These are phyloP conservation scores for Brenthis ino DNA, from an alignment of 2,888 invertebrate species.

Conservation along the genomic window DNA sequence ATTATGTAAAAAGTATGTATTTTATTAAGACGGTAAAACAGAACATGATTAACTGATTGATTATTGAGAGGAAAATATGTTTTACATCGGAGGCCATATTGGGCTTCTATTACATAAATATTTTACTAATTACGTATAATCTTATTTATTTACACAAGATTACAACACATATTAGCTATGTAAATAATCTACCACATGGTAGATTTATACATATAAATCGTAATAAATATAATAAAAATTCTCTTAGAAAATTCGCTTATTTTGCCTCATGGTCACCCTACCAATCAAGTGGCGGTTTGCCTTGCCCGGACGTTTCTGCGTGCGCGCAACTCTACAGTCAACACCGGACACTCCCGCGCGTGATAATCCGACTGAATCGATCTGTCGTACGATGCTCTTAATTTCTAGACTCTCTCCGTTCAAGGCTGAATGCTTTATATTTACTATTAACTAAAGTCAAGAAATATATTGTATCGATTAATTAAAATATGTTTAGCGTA, in stretches of 20 bases:
- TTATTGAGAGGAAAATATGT: too few species aligned
- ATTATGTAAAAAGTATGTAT: too few species aligned
- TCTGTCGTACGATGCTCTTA: slow-evolving; percentile 41
- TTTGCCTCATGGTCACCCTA: slow-evolving; percentile 49
- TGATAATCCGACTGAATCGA: slow-evolving; percentile 37
- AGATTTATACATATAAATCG: not conserved
- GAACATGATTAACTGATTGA: too few species aligned
- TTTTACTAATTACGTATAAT: too few species aligned
- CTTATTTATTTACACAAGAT: too few species aligned
- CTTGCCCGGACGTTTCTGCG: slow-evolving; percentile 67
- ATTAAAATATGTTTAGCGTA: not conserved
- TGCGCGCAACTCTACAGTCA: slow-evolving; percentile 44
- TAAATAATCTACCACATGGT: too few species aligned
- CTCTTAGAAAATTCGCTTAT: not conserved
- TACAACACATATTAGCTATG: too few species aligned
- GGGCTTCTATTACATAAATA: too few species aligned
- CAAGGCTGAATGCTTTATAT: slow-evolving; percentile 30
- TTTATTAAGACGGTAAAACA: too few species aligned
- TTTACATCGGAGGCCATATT: too few species aligned
- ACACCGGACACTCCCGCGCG: slow-evolving; percentile 37
- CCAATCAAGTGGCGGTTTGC: slow-evolving; percentile 64
- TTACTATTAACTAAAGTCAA: not conserved
- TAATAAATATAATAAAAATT: not conserved
- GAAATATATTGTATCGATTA: not conserved
- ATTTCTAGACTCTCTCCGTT: slow-evolving; percentile 39